Conservation (phyloP, 92 coral and sea anemone species). For the Zoanthus solanderi region DNA sequence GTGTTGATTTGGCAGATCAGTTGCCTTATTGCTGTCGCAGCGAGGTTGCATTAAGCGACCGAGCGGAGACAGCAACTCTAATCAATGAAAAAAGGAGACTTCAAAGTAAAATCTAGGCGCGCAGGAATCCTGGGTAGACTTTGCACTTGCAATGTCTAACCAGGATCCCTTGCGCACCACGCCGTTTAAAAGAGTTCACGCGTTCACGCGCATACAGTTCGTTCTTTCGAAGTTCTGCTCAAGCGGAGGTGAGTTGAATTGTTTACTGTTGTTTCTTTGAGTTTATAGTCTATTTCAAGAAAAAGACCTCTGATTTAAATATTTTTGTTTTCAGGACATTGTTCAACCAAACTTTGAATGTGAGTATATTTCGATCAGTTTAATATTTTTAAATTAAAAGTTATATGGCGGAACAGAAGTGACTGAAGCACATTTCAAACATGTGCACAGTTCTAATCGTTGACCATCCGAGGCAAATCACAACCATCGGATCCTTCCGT, state of each 20-base stretch:
- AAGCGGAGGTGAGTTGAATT: neutral
- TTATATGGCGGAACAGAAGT: conserved; percentile 13
- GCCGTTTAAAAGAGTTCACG: too few relatives aligned
- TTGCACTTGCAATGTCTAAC: too few relatives aligned
- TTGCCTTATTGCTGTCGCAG: too few relatives aligned
- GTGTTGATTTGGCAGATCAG: too few relatives aligned
- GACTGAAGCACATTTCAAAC: conserved; percentile 23
- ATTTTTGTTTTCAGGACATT: neutral
- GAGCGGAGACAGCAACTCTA: too few relatives aligned
- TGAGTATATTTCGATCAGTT: conserved; percentile 8
- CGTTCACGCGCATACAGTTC: neutral
- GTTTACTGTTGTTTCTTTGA: neutral
- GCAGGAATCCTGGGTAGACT: too few relatives aligned
- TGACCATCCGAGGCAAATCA: conserved; percentile 17
- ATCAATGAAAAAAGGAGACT: too few relatives aligned
- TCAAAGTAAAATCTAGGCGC: too few relatives aligned
- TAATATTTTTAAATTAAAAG: neutral
- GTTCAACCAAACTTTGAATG: conserved; percentile 11
- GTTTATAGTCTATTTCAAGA: neutral
- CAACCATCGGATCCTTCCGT: neutral
- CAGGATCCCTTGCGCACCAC: too few relatives aligned
- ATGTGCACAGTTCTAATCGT: conserved; percentile 1
- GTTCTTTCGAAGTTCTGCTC: neutral
- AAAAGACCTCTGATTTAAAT: conserved; percentile 5
- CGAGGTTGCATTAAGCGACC: too few relatives aligned